Percentiles rank a stretch among this genome's conserved stretches.
Conservation (phyloP, 2,888 invertebrate species). For the Cecidostiba fungosa region DNA sequence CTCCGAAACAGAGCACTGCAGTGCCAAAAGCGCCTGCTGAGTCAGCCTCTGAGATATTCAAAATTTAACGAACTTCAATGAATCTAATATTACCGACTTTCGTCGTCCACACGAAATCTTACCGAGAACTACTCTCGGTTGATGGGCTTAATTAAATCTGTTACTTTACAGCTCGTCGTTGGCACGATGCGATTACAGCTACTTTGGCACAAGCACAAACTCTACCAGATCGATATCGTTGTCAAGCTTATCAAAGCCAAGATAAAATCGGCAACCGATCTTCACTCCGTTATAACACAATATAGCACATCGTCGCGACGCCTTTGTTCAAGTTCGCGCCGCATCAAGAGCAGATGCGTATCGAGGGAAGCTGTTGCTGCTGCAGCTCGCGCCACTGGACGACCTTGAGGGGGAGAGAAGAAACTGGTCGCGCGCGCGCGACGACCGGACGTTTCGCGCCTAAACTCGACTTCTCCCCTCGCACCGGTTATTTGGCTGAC, state of each 20-base stretch:
- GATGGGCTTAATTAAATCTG: neutral
- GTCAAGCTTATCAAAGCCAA: neutral
- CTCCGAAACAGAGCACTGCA: neutral
- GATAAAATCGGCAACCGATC: conserved; percentile 23
- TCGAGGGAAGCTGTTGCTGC: conserved; percentile 3
- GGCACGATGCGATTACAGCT: neutral
- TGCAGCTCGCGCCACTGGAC: conserved; percentile 51
- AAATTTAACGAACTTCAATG: neutral
- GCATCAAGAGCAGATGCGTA: neutral
- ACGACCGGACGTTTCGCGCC: conserved; percentile 28
- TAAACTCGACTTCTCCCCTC: neutral
- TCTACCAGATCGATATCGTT: neutral
- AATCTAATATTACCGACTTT: neutral
- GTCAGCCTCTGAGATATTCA: neutral
- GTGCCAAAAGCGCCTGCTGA: neutral
- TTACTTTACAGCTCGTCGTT: neutral
- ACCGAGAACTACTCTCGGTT: neutral
- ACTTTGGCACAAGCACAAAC: neutral
- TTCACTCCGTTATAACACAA: neutral
- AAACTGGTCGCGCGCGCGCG: conserved; percentile 45
- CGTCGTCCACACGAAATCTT: neutral
- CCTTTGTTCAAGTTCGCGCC: conserved; percentile 34
- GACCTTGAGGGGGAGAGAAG: conserved; percentile 56
- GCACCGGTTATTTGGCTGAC: neutral
- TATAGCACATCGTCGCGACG: neutral